Percentiles rank a stretch among this genome's conserved stretches.
phyloP scores from a whole-genome alignment of 2,113 vertebrate genomes.

The Noturus placidus region DNA sequence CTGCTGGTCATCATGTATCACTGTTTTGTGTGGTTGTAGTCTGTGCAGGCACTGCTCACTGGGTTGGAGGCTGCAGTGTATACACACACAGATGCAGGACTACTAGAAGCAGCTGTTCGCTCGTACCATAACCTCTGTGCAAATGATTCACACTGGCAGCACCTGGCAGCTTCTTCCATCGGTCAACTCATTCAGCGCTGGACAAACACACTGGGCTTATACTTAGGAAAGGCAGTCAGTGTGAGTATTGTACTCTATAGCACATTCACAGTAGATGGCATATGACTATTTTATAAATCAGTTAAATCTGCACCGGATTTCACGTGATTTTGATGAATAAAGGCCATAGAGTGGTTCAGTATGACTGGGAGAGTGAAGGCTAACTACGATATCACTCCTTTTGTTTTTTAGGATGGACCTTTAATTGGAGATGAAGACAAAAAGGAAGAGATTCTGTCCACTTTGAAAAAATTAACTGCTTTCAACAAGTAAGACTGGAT shows the following conservation, averaged over 20 bases:
- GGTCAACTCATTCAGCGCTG: conserved; percentile 76
- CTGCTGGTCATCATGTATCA: conserved; percentile 27
- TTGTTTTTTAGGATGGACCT: conserved; percentile 67
- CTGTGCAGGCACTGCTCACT: conserved; percentile 72
- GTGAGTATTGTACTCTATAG: conserved; percentile 58
- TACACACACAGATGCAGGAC: conserved; percentile 66
- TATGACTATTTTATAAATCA: background rate
- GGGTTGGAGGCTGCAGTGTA: conserved; percentile 72
- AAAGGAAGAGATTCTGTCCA: conserved; percentile 63
- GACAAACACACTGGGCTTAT: conserved; percentile 67
- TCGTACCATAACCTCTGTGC: conserved; percentile 73
- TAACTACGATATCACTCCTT: background rate
- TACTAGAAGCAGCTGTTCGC: conserved; percentile 81
- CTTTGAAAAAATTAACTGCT: conserved; percentile 78
- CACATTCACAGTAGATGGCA: background rate
- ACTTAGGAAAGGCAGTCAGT: conserved; percentile 67
- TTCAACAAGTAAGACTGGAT: conserved; percentile 81
- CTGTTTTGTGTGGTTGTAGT: conserved; percentile 61
- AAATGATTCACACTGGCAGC: conserved; percentile 63
- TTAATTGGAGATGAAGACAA: conserved; percentile 67
- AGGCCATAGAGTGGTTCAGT: background rate
- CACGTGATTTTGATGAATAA: background rate
- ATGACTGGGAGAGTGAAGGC: background rate
- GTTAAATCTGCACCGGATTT: background rate
- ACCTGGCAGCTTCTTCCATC: conserved; percentile 61